These are phyloP conservation scores for Carlito syrichta DNA, from an alignment of 2,113 vertebrate genomes.

Conservation along the genomic window DNA sequence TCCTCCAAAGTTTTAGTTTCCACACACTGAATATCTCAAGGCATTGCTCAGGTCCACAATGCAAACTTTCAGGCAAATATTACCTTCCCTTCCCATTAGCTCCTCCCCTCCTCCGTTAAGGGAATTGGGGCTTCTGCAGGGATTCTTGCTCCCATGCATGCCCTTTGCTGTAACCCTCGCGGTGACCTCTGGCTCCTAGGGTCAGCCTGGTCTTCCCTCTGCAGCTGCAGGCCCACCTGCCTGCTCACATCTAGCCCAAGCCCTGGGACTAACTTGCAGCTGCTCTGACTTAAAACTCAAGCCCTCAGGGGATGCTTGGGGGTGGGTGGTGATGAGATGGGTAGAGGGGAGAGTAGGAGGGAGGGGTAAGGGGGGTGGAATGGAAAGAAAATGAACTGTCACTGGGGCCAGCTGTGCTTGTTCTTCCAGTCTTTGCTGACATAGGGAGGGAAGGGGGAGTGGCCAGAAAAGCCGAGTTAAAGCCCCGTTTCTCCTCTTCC, in stretches of 20 bases:
- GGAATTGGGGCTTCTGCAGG: neutral
- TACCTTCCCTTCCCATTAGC: neutral
- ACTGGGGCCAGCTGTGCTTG: conserved; percentile 22
- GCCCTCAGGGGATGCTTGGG: neutral
- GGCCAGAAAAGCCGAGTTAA: conserved; percentile 71
- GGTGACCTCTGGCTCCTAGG: conserved; percentile 50
- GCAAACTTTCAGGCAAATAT: conserved; percentile 4
- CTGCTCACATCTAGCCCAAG: fast-evolving
- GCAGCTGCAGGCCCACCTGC: conserved; percentile 63
- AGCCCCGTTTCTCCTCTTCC: conserved; percentile 42
- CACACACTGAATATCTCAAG: neutral
- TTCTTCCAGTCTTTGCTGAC: conserved; percentile 76
- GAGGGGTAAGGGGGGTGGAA: neutral
- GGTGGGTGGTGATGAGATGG: neutral
- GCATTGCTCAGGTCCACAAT: conserved; percentile 1
- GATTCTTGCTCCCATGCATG: conserved; percentile 28
- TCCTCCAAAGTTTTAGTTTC: neutral
- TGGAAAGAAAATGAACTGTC: conserved; percentile 24
- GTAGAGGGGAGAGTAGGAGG: neutral
- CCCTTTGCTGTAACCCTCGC: conserved; percentile 56
- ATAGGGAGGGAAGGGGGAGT: neutral
- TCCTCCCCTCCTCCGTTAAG: neutral
- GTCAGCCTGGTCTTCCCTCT: neutral
- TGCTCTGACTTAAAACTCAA: conserved; percentile 44
- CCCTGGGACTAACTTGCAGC: conserved; percentile 3